Evolutionary conservation across 2,113 vertebrate species (phyloP), one percentile per base, ranked within the genome.

Genomic region (Osmerus mordax): DNA sequence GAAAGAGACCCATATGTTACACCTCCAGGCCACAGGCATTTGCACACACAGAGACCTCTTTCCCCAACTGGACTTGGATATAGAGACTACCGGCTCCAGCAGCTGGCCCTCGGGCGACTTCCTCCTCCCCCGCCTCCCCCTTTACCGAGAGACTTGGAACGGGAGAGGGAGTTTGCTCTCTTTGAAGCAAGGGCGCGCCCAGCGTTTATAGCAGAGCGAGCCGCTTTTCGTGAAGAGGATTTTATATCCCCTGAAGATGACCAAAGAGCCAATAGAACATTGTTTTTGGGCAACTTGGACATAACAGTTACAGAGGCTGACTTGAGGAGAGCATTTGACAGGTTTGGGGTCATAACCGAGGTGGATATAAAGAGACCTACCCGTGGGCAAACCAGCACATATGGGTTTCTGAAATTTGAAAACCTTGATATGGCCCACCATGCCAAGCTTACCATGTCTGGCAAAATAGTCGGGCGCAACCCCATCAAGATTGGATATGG

Each of bases 361-460:
- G 96, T 98, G 79, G 97, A 99, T 85, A 98, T 99, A 69, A 99
- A 99, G 76, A 89, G 96, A 75, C 94, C 96, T 1, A 89, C 89
- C 12, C 89, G 95, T 0, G 97, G 96, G 56, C 96, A 99, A 83
- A 95, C 92, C 73, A 97, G 96, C 84, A 98, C 97, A 0, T 99
- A 98, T 51, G 97, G 97, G 41, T 99, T 99, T 84, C 92, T 99
- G 52, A 99, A 99, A 71, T 99, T 96, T 89, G 96, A 98, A 80
- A 99, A 99, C 67, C 90, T 99, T 73, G 97, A 99, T 87, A 99
- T 99, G 97, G 97, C 97, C 0, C 97, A 99, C 73, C 89, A 96
- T 19, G 97, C 97, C 74, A 99, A 99, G 72, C 70, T 99, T n/a
- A 97, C 94, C 71, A 99, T 99, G 97, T 97, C 96, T 2, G 97